phyloP scores from a whole-genome alignment of 2,797 vertebrate species.

The Myotis pilosus region DNA sequence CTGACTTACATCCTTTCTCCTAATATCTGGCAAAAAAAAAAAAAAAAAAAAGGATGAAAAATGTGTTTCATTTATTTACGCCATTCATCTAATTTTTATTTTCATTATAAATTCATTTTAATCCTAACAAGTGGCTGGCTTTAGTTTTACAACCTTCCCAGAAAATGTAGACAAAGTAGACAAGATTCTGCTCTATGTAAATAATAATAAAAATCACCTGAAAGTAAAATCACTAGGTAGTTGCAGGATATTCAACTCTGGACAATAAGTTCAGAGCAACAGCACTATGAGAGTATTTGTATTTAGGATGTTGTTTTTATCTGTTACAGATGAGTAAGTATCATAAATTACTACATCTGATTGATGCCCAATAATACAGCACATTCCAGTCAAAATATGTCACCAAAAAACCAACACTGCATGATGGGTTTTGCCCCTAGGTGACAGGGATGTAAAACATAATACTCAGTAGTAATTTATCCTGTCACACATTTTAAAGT shows the following conservation, averaged over 20 bases:
- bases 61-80: background rate
- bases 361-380: background rate
- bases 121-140: background rate
- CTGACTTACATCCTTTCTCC: background rate
- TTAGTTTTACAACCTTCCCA: background rate
- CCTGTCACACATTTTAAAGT: constrained; percentile 40
- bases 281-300: background rate
- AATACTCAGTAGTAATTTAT: constrained; percentile 36
- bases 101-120: constrained; percentile 27
- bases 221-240: background rate
- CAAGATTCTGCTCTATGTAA: background rate
- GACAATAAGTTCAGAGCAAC: background rate
- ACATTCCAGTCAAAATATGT: constrained; percentile 56
- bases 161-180: background rate
- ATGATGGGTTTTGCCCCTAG: background rate
- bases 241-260: background rate
- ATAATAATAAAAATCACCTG: background rate
- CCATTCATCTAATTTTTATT: background rate
- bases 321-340: background rate
- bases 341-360: constrained; percentile 24
- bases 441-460: constrained; percentile 26
- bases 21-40: background rate
- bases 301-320: constrained; percentile 28
- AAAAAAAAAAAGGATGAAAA: constrained; percentile 2
- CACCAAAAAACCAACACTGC: background rate